Evolutionary conservation across 1,140 invertebrate species (phyloP).

Genomic region (Sycophaga agraensis): DNA sequence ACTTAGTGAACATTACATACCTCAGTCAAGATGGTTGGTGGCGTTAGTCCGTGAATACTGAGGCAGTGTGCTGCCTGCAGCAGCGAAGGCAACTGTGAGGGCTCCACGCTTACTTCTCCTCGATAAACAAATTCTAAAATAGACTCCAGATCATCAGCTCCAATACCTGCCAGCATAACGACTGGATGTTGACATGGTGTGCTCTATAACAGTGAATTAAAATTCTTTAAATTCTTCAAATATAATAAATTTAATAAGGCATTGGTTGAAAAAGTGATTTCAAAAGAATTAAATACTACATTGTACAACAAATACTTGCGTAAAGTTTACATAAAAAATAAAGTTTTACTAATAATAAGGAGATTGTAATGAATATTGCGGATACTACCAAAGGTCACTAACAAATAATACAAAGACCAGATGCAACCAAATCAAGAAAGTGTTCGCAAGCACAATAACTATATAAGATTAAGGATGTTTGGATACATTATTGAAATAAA

Average conservation of each 20-base stretch:
- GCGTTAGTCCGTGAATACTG: slow-evolving; percentile 64
- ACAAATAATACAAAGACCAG: too few species aligned
- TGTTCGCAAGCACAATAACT: neutral
- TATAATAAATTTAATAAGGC: too few species aligned
- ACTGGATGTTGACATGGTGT: slow-evolving; percentile 68
- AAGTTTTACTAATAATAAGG: too few species aligned
- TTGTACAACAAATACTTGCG: too few species aligned
- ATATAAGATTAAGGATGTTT: neutral
- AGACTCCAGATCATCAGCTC: slow-evolving; percentile 64
- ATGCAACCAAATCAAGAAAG: neutral
- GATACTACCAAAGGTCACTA: too few species aligned
- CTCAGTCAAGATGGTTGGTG: slow-evolving; percentile 57
- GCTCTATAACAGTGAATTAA: slow-evolving; percentile 49
- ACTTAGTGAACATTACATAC: too few species aligned
- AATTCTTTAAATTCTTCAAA: too few species aligned
- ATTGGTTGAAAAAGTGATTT: too few species aligned
- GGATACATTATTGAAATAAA: neutral
- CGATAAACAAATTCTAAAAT: slow-evolving; percentile 67
- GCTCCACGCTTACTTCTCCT: slow-evolving; percentile 66
- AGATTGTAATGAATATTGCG: too few species aligned
- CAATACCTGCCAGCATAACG: slow-evolving; percentile 67
- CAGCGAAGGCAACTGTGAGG: slow-evolving; percentile 63
- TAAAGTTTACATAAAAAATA: too few species aligned
- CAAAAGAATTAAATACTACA: neutral
- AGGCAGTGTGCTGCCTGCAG: slow-evolving; percentile 66